Percentiles rank a stretch among this genome's conserved stretches.
phyloP scores from a whole-genome alignment of 2,888 invertebrate genomes.

The Pardosa pseudoannulata region DNA sequence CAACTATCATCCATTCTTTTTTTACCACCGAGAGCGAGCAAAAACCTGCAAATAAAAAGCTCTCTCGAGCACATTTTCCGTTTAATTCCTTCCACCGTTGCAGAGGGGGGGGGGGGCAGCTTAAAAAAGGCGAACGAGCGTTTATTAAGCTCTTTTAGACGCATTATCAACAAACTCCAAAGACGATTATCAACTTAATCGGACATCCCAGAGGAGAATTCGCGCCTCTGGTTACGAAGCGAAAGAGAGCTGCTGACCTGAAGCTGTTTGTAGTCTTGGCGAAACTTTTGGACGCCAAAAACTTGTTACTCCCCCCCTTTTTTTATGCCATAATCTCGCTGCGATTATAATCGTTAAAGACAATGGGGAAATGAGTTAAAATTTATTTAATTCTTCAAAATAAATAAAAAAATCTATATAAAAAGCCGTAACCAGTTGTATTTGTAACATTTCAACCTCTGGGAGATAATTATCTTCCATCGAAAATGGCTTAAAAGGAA shows the following conservation, averaged over 20 bases:
- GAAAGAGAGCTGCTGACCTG: not conserved
- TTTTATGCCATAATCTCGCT: not conserved
- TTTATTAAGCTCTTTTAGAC: constrained; percentile 59
- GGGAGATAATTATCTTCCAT: not conserved
- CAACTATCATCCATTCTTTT: no score
- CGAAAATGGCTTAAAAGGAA: no score
- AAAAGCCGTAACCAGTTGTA: not conserved
- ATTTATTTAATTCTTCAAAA: not conserved
- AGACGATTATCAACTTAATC: constrained; percentile 62
- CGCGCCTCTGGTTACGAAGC: constrained; percentile 31
- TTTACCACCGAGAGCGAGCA: not conserved
- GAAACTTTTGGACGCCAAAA: not conserved
- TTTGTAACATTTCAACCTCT: not conserved
- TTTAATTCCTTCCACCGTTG: not conserved
- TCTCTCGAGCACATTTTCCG: not conserved
- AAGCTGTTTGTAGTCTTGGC: not conserved
- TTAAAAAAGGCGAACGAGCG: constrained; percentile 37
- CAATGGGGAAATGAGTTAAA: not conserved
- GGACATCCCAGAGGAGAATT: constrained; percentile 29
- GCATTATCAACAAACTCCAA: constrained; percentile 47
- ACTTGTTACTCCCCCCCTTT: not conserved
- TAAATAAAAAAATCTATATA: no score
- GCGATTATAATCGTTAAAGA: constrained; percentile 1
- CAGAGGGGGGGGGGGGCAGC: constrained; percentile 22
- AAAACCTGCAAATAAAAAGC: not conserved